Conservation (phyloP, 2,888 invertebrate species). For the Limnephilus marmoratus region DNA sequence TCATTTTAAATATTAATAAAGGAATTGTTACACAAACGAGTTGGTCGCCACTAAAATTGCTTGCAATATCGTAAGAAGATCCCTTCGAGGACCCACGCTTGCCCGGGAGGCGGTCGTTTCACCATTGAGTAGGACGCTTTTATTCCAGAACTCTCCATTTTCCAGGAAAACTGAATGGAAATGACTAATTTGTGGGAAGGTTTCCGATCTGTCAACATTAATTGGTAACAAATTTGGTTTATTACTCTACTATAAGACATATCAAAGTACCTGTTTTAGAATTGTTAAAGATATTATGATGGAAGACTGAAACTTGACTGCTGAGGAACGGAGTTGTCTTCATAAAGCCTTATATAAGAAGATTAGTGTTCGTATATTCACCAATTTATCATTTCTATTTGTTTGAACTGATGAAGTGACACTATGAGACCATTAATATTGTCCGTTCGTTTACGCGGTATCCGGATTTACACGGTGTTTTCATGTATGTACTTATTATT, state of each 20-base stretch:
- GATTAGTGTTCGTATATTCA: neutral
- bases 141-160: neutral
- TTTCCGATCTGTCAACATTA: neutral
- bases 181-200: neutral
- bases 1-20: too few species aligned
- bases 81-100: neutral
- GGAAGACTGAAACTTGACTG: neutral
- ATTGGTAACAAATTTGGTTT: neutral
- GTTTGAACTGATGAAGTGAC: neutral
- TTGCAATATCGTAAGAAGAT: neutral
- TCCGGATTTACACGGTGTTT: neutral
- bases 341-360: neutral
- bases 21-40: too few species aligned
- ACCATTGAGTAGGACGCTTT: neutral
- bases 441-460: neutral
- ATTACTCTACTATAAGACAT: neutral
- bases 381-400: neutral
- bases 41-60: neutral
- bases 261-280: neutral
- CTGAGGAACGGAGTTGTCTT: neutral
- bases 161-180: neutral
- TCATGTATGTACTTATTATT: neutral
- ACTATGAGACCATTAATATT: neutral
- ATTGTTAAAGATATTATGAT: neutral
- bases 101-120: neutral